These are phyloP conservation scores for Galaxea fascicularis DNA, from an alignment of 92 coral and sea anemone species.

Conservation along the genomic window DNA sequence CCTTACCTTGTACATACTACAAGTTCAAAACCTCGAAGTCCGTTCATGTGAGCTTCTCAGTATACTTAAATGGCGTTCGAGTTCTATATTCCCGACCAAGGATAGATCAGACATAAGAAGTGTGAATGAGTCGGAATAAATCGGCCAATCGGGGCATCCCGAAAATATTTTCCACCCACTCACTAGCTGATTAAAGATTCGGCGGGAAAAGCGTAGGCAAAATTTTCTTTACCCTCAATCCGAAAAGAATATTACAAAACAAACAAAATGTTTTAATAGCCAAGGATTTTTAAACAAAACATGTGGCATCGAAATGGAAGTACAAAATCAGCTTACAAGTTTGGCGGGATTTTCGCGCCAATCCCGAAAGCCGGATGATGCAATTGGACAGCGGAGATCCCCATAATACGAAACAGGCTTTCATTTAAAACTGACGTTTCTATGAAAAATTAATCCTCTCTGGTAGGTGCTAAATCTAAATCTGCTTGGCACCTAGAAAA, in stretches of 20 bases:
- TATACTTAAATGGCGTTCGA: too few species aligned
- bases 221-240: background rate
- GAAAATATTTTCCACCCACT: slow-evolving; percentile 51
- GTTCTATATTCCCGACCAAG: too few species aligned
- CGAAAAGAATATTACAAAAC: slow-evolving; percentile 2
- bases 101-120: too few species aligned
- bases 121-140: slow-evolving; percentile 23
- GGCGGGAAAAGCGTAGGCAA: slow-evolving; percentile 41
- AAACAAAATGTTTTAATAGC: slow-evolving; percentile 19
- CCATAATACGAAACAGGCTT: slow-evolving; percentile 11
- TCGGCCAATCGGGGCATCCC: slow-evolving; percentile 38
- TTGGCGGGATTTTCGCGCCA: slow-evolving; percentile 58
- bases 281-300: slow-evolving; percentile 4
- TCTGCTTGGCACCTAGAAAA: background rate
- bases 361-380: slow-evolving; percentile 28
- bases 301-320: slow-evolving; percentile 10
- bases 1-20: slow-evolving; percentile 52
- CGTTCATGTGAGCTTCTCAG: background rate
- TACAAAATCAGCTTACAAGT: slow-evolving; percentile 24
- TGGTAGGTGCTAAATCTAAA: background rate
- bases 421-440: slow-evolving; percentile 31
- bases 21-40: background rate
- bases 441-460: background rate
- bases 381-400: slow-evolving; percentile 60
- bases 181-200: slow-evolving; percentile 46